phyloP scores from a whole-genome alignment of 2,113 vertebrate species.

The Campylomormyrus tamandua region DNA sequence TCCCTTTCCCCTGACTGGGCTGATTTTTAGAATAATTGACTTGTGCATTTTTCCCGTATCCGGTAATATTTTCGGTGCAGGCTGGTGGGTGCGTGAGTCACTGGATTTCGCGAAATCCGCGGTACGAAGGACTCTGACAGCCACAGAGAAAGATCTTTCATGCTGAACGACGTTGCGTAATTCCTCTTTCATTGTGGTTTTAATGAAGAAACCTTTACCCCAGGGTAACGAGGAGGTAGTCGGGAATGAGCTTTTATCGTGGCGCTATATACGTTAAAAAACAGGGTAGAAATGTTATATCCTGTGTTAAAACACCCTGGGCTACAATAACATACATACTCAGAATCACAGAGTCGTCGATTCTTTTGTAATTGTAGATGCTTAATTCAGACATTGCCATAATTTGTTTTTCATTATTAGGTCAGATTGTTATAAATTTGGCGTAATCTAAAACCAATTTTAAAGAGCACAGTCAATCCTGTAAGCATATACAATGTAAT shows the following conservation, averaged over 20 bases:
- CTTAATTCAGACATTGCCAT: background rate
- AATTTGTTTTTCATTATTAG: background rate
- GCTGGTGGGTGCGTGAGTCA: conserved; percentile 23
- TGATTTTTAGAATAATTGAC: conserved; percentile 13
- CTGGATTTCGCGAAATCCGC: conserved; percentile 18
- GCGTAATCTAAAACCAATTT: background rate
- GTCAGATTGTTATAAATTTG: background rate
- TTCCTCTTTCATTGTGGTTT: conserved; percentile 15
- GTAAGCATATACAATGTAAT: background rate
- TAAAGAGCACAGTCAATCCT: background rate
- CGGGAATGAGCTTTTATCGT: background rate
- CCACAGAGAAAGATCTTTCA: conserved; percentile 19
- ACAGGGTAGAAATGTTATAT: background rate
- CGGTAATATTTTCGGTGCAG: conserved; percentile 22
- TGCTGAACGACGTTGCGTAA: conserved; percentile 21
- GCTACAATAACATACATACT: background rate
- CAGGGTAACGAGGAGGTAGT: background rate
- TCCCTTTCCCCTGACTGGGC: conserved; percentile 15
- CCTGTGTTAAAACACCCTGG: background rate
- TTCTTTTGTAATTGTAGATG: background rate
- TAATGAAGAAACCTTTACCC: conserved; percentile 16
- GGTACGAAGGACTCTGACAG: conserved; percentile 12
- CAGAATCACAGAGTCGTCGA: background rate
- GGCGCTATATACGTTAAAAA: background rate
- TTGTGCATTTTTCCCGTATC: conserved; percentile 21